A percentile compares a stretch with the other conserved stretches of the same genome.
Conservation (phyloP, 2,888 invertebrate genomes). For the Sipunculus nudus region DNA sequence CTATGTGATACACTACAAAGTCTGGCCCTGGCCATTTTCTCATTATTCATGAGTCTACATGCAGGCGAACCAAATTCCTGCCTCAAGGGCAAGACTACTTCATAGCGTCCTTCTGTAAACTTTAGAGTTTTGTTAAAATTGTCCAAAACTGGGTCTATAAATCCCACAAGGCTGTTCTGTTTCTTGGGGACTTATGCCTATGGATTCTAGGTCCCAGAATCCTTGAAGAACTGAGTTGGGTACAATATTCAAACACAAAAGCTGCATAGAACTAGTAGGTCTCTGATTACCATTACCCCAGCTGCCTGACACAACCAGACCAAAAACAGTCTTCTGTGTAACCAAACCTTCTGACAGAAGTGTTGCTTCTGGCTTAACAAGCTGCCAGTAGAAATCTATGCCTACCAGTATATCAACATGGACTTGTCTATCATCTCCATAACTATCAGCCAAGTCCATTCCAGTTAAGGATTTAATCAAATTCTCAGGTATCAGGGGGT, state of each 20-base stretch:
- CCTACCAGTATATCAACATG: slow-evolving; percentile 7
- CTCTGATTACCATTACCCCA: not conserved
- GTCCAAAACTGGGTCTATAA: not conserved
- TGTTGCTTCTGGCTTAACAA: not conserved
- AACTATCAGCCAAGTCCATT: not conserved
- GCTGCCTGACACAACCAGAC: not conserved
- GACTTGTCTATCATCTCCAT: not conserved
- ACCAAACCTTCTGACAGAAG: not conserved
- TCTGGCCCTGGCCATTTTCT: not conserved
- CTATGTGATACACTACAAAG: not conserved
- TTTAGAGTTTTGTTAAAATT: not conserved
- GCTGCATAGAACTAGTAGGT: not conserved
- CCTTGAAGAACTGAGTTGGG: not conserved
- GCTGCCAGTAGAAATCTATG: not conserved
- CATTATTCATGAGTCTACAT: not conserved
- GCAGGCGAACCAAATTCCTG: not conserved
- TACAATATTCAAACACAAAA: not conserved
- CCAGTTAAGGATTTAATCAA: not conserved
- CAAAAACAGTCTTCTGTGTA: not conserved
- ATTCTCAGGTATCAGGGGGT: not conserved
- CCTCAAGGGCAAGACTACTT: slow-evolving; percentile 5
- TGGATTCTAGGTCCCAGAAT: not conserved
- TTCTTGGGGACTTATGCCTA: not conserved
- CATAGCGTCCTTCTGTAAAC: slow-evolving; percentile 1
- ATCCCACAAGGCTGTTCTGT: too few relatives aligned